These are phyloP conservation scores for Argyra leucocephala DNA, from an alignment of 2,888 invertebrate species.

Conservation along the genomic window DNA sequence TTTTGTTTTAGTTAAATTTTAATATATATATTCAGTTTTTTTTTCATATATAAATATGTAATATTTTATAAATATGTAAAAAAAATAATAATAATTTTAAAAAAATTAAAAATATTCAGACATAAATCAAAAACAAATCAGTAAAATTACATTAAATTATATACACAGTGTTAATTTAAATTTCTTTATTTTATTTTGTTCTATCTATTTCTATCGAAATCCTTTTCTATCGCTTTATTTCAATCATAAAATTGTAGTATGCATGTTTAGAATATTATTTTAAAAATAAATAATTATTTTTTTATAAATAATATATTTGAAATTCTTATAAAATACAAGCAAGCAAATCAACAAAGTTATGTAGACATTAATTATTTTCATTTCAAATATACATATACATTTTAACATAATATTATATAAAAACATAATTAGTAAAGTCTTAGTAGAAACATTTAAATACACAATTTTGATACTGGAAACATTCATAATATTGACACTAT, in stretches of 20 bases:
- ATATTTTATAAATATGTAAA: not conserved
- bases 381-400: too few species aligned
- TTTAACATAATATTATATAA: too few species aligned
- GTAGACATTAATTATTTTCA: too few species aligned
- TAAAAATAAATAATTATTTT: too few species aligned
- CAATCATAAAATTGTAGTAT: not conserved
- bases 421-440: too few species aligned
- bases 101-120: not conserved
- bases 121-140: not conserved
- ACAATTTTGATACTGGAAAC: too few species aligned
- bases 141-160: constrained; percentile 1
- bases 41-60: too few species aligned
- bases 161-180: not conserved
- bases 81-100: not conserved
- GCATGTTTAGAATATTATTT: not conserved
- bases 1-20: too few species aligned
- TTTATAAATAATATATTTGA: too few species aligned
- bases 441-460: too few species aligned
- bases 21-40: too few species aligned
- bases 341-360: not conserved
- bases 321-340: not conserved
- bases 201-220: not conserved
- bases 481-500: too few species aligned
- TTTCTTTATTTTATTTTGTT: not conserved
- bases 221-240: not conserved